Evolutionary conservation across 2,113 vertebrate species (phyloP), one percentile per base, ranked within the genome.

Genomic region (Spheniscus mendiculus): DNA sequence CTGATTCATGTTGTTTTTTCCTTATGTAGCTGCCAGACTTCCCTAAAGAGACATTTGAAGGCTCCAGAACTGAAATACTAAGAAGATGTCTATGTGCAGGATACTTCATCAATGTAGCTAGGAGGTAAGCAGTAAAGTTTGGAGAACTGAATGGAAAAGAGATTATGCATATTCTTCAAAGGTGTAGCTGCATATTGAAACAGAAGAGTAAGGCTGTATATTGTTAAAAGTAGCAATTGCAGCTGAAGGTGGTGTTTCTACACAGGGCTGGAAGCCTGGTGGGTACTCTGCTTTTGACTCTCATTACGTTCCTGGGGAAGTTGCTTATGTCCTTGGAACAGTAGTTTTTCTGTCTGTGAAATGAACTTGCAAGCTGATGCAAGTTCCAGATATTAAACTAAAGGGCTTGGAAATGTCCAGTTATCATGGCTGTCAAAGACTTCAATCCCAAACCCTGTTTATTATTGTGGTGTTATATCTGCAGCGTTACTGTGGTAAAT

Each of bases 91-190:
- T 99, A 3, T 99, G 99, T 95, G 94, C 99, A 38, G 99, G 99
- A 40, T 99, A 99, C 93, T 99, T 99, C 58, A 98, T 98, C 96
- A 99, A 99, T 16, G 99, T 99, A 71, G 99, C 99, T 42, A 99
- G 99, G 97, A 99, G 99, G 99, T 99, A 78, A 97, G 94, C 42
- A 65, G 10, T 29, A 5, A 67, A 38, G 6, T 70, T 61, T 42
- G 45, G 69, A 49, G 44, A 83, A 8, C 1, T 65, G 56, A n/a
- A 21, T 55, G 49, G 73, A 22, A 45, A 52, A 74, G 8, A 16
- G 26, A 30, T 3, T 2, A 4, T 5, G 3, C 15, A 5, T 71
- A 9, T 50, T 12, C 14, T n/a, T 44, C 30, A 4, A 25, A 79
- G 45, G 10, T 26, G 45, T 34, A 58, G n/a, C 27, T 88, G 17